Conservation (phyloP, 2,888 invertebrate species). For the Protula sp. region DNA sequence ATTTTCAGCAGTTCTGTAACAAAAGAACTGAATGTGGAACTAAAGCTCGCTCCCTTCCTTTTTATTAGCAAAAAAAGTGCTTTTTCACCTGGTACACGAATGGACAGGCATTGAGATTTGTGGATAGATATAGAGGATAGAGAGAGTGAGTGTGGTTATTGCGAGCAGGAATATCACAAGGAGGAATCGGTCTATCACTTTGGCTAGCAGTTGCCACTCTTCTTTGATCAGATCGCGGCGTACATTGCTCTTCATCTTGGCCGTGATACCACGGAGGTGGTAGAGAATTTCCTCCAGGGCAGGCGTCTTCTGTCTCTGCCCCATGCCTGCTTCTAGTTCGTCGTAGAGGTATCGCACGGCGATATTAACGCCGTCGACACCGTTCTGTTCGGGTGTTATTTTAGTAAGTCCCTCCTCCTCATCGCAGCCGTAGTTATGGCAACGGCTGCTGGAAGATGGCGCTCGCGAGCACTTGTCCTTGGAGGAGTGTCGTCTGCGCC, state of each 20-base stretch:
- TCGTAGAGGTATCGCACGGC: conserved; percentile 1
- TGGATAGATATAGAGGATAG: conserved; percentile 23
- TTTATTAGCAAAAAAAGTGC: no score
- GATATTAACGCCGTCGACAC: conserved; percentile 1
- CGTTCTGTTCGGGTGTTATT: background rate
- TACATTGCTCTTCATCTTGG: conserved; percentile 18
- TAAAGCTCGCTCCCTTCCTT: no score
- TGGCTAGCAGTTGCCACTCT: conserved; percentile 25
- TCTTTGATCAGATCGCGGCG: conserved; percentile 17
- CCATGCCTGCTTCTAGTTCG: conserved; percentile 4
- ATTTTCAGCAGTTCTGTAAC: no score
- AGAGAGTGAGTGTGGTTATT: conserved; percentile 16
- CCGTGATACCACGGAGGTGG: conserved; percentile 21
- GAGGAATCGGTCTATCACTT: conserved; percentile 22
- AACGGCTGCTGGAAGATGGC: background rate
- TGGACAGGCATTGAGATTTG: no score
- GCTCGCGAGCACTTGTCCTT: background rate
- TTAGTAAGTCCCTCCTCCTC: background rate
- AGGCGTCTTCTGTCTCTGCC: background rate
- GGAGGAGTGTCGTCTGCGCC: background rate
- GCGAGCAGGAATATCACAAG: conserved; percentile 20
- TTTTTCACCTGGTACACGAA: no score
- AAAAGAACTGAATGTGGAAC: no score
- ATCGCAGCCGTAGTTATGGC: background rate
- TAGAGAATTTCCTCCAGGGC: conserved; percentile 20